These are phyloP conservation scores for Phenganax subtilis DNA, from an alignment of 92 coral and sea anemone genomes.

Conservation along the genomic window DNA sequence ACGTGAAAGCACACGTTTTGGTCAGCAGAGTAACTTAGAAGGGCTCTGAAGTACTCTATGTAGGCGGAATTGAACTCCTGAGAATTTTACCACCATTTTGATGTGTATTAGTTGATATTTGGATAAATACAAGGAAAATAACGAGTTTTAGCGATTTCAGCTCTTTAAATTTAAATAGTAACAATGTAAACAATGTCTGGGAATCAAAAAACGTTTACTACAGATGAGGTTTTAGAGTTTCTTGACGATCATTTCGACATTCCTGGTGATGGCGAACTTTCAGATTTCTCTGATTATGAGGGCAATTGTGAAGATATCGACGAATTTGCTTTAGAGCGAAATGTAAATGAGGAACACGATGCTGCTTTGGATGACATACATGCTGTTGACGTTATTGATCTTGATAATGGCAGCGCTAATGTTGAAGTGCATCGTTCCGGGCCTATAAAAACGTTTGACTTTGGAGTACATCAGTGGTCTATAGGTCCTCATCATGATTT, in stretches of 20 bases:
- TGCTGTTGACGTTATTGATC: neutral
- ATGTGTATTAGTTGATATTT: neutral
- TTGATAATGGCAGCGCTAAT: neutral
- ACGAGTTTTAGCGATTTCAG: neutral
- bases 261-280: neutral
- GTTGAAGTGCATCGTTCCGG: too few species aligned
- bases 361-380: neutral
- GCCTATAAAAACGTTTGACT: neutral
- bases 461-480: neutral
- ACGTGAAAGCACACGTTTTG: neutral
- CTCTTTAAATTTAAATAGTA: conserved; percentile 2
- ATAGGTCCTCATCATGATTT: neutral
- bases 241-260: neutral
- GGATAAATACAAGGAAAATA: neutral
- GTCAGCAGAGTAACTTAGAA: neutral
- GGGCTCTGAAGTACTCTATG: neutral
- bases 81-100: neutral
- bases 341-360: neutral
- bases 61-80: neutral
- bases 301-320: neutral
- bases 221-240: neutral
- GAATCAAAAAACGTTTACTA: neutral
- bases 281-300: neutral
- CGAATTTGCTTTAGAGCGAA: neutral
- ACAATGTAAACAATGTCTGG: neutral